Conservation (phyloP, 2,797 vertebrate species). For the Morus bassanus region DNA sequence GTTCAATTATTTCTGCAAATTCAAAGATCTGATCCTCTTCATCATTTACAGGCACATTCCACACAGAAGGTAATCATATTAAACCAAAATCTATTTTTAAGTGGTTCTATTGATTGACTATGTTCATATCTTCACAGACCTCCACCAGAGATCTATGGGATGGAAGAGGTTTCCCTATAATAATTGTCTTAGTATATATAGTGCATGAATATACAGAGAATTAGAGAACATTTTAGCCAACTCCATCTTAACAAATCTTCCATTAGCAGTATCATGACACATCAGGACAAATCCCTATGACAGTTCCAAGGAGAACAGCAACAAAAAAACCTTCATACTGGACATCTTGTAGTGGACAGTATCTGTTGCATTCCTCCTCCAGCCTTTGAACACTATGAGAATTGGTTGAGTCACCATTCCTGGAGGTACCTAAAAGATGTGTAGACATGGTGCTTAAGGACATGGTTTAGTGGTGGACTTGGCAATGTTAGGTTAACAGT, state of each 20-base stretch:
- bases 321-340: accelerated
- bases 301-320: background rate
- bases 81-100: background rate
- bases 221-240: background rate
- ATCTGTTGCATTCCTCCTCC: background rate
- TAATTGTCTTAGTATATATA: background rate
- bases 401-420: background rate
- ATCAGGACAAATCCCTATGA: background rate
- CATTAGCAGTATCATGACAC: background rate
- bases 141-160: background rate
- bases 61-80: background rate
- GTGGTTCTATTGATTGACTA: background rate
- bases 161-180: background rate
- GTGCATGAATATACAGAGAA: background rate
- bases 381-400: background rate
- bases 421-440: background rate
- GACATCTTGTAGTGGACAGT: background rate
- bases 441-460: background rate
- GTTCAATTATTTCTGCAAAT: background rate
- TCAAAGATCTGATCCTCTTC: background rate
- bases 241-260: background rate
- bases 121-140: background rate
- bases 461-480: background rate
- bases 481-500: accelerated
- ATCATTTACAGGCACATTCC: background rate